Evolutionary conservation across 2,888 invertebrate genomes (phyloP), one percentile per base, ranked within the genome.

Genomic region (Acrobasis repandana): DNA sequence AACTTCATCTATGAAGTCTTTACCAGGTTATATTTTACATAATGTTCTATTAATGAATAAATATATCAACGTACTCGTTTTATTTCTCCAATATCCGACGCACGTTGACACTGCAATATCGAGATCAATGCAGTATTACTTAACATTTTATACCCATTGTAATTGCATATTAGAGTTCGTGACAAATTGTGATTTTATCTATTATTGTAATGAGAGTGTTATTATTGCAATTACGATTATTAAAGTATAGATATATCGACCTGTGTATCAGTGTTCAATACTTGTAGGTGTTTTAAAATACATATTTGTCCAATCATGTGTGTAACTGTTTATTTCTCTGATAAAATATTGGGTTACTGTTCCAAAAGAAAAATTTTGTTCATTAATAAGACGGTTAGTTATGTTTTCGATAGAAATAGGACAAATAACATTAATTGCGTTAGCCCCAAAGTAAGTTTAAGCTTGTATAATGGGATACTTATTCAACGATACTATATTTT

Each of bases 131-230:
- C 50, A 50, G 28, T 28, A 43, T 50, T 50, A 50, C 14, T 50
- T 33, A 28, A 50, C 28, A 28, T 50, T 50, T 50, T 28, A 28
- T 11, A 20, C 20, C 54, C 18, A 54, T 54, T 54, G 54, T 54
- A 18, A 54, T 38, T 43, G 54, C 18, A 54, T 38, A 54, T 54
- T 38, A 38, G 43, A 43, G 38, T 38, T 54, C 54, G 38, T 54
- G 54, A 54, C 54, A 54, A 54, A 54, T 54, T 54, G 54, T 20
- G 54, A 54, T 54, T 54, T 54, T 43, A 54, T 54, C 54, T 54
- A 11, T 38, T 54, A 54, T 54, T 54, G n/a, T 54, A 54, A 54
- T 54, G 38, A 54, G 18, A 54, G 16, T 54, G 54, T 43, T 54
- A 43, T 54, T 52, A 43, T 18, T 38, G 54, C 38, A 54, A 38